These are phyloP conservation scores for Eudemis profundana DNA, from an alignment of 2,888 invertebrate genomes.

Conservation along the genomic window DNA sequence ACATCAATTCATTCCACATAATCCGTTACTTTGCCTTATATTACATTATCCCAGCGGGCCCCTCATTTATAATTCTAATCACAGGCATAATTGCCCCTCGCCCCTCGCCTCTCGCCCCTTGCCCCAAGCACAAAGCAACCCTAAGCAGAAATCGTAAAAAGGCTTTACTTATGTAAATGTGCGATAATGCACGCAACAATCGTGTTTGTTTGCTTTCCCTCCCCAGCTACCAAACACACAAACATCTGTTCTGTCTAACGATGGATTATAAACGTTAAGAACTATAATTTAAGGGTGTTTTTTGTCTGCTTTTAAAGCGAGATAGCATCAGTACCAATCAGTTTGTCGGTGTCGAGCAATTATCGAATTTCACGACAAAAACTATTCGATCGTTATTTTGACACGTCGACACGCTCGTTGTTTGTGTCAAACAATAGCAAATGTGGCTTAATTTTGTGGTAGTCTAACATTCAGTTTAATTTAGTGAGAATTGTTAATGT, in stretches of 20 bases:
- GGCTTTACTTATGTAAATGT: slow-evolving; percentile 35
- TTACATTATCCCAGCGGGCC: neutral
- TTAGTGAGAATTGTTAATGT: neutral
- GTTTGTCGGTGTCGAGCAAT: slow-evolving; percentile 29
- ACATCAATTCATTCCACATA: neutral
- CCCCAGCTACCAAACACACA: slow-evolving; percentile 18
- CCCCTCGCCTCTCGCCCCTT: neutral
- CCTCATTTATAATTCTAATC: slow-evolving; percentile 10
- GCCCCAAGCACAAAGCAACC: slow-evolving; percentile 5
- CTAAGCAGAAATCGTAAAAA: slow-evolving; percentile 23
- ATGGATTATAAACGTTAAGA: neutral
- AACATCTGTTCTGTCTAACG: slow-evolving; percentile 31
- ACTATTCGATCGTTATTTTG: slow-evolving; percentile 32
- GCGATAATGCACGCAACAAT: slow-evolving; percentile 27
- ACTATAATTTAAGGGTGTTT: neutral
- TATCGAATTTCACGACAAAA: slow-evolving; percentile 43
- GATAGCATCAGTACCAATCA: slow-evolving; percentile 35
- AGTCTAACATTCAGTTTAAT: slow-evolving; percentile 5
- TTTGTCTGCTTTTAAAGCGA: neutral
- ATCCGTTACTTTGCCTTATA: neutral
- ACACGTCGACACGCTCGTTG: slow-evolving; percentile 11
- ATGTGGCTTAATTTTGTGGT: slow-evolving; percentile 5
- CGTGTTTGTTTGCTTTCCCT: slow-evolving; percentile 23
- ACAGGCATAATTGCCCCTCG: slow-evolving; percentile 21
- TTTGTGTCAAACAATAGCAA: slow-evolving; percentile 20